These are phyloP conservation scores for Hippocampus kuda DNA, from an alignment of 2,797 vertebrate genomes.

Conservation along the genomic window DNA sequence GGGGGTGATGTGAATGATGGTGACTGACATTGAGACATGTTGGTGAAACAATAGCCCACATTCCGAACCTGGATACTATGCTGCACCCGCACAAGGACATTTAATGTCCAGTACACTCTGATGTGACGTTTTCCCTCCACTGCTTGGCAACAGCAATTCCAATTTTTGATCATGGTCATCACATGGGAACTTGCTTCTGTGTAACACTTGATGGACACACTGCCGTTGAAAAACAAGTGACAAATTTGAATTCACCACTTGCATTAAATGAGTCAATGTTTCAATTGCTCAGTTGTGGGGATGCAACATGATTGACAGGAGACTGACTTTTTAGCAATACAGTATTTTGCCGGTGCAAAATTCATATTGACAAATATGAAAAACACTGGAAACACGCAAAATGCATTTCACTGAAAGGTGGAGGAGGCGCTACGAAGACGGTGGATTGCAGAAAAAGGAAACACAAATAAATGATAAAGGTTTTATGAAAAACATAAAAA, in stretches of 20 bases:
- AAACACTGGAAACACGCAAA: too few relatives aligned
- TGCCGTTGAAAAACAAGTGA: slow-evolving; percentile 15
- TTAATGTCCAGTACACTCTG: slow-evolving; percentile 20
- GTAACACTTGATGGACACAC: slow-evolving; percentile 26
- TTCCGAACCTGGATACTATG: slow-evolving; percentile 38
- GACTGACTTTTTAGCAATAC: too few relatives aligned
- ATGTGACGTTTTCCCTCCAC: slow-evolving; percentile 36
- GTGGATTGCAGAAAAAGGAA: background rate
- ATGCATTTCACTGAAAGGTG: background rate
- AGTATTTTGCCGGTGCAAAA: background rate
- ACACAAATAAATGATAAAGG: background rate
- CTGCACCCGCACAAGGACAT: slow-evolving; percentile 43
- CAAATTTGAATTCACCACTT: slow-evolving; percentile 7
- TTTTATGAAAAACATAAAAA: background rate
- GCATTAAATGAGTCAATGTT: background rate
- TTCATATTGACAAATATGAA: background rate
- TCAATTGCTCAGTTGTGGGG: background rate
- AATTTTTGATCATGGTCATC: slow-evolving; percentile 26
- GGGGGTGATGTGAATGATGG: slow-evolving; percentile 58
- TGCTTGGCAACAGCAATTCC: slow-evolving; percentile 25
- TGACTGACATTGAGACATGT: slow-evolving; percentile 68
- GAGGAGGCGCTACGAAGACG: background rate
- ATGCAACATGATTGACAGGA: background rate
- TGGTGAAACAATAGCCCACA: slow-evolving; percentile 52
- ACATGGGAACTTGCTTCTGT: slow-evolving; percentile 5